These are phyloP conservation scores for Desmodus rotundus DNA, from an alignment of 2,113 vertebrate species.

Conservation along the genomic window DNA sequence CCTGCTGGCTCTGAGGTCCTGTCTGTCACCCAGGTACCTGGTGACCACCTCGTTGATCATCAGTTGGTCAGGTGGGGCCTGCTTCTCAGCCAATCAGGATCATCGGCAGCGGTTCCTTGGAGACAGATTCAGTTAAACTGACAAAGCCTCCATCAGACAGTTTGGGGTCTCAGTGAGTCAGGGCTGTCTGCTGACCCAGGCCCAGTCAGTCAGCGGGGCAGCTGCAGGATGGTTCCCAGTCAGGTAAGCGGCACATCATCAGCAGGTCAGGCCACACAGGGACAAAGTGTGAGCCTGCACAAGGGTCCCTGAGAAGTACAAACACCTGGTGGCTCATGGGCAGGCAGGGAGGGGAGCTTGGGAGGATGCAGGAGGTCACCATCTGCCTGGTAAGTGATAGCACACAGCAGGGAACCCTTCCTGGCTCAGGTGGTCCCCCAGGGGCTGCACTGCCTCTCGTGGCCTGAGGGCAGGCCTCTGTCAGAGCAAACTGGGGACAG, in stretches of 20 bases:
- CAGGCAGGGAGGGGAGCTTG: neutral
- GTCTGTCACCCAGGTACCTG: neutral
- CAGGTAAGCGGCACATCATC: neutral
- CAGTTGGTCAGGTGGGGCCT: neutral
- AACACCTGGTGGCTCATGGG: fast-evolving
- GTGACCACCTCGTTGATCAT: neutral
- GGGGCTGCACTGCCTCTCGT: neutral
- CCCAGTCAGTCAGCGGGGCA: neutral
- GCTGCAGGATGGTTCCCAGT: neutral
- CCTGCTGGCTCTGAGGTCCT: fast-evolving
- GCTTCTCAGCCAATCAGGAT: neutral
- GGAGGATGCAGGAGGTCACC: neutral
- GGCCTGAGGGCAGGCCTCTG: neutral
- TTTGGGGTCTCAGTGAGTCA: neutral
- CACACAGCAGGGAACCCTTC: fast-evolving
- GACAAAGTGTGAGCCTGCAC: neutral
- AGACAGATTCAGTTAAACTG: neutral
- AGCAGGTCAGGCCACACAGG: neutral
- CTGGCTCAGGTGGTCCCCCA: fast-evolving
- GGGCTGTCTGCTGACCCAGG: neutral
- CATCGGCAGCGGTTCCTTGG: neutral
- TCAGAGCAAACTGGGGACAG: neutral
- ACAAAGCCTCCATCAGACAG: neutral
- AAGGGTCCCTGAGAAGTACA: neutral
- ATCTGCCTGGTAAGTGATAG: neutral